These are phyloP conservation scores for Automeris io DNA, from an alignment of 2,888 invertebrate species.

Conservation along the genomic window DNA sequence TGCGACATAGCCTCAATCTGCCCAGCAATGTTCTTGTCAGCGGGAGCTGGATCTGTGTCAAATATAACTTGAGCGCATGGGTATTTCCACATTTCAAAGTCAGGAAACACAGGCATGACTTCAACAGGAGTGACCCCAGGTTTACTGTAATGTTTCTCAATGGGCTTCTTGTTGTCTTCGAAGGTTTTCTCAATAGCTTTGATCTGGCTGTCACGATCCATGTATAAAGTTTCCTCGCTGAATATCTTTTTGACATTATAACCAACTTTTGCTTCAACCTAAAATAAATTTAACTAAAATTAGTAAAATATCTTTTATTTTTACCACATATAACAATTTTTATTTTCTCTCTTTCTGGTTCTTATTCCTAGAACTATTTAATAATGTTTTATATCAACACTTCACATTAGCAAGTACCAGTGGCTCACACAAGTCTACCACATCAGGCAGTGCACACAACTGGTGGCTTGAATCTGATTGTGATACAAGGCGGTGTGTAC, in stretches of 20 bases:
- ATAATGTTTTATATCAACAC: no score
- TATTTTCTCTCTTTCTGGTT: no score
- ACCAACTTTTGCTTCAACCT: conserved; percentile 98
- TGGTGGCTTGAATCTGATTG: no score
- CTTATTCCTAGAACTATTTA: no score
- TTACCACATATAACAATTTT: background rate
- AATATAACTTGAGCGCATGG: conserved; percentile 99
- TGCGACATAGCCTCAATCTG: conserved; percentile 99
- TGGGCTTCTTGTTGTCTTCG: conserved; percentile 89
- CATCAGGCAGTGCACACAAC: no score
- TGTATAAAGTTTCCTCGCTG: conserved; percentile 94
- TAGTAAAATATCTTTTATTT: no score
- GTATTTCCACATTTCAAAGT: conserved; percentile 98
- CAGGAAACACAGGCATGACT: conserved; percentile 90
- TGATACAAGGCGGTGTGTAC: no score
- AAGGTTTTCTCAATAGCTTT: conserved; percentile 98
- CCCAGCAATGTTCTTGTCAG: conserved; percentile 89
- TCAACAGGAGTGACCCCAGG: conserved; percentile 95
- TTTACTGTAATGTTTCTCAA: conserved; percentile 97
- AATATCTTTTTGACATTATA: conserved; percentile 97
- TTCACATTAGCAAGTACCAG: no score
- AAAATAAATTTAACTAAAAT: conserved; percentile 14
- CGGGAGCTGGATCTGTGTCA: conserved; percentile 97
- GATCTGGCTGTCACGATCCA: conserved; percentile 98
- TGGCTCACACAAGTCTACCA: no score